Base-by-base conservation (phyloP, 1,140 invertebrate genomes). In the Venturia canescens region DNA sequence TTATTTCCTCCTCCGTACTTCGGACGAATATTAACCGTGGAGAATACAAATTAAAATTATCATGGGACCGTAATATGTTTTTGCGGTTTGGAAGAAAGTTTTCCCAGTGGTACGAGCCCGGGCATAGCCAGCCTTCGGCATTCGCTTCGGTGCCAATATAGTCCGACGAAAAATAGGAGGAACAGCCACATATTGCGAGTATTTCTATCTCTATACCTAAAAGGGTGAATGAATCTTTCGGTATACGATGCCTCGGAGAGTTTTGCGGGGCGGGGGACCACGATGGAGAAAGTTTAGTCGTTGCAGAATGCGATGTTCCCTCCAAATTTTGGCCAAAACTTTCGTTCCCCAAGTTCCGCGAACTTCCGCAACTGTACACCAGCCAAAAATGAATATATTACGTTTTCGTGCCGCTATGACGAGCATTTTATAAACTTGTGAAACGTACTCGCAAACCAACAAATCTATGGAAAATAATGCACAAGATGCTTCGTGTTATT, bases 301-400 rank as follows among this genome's bases (percentile, higher is more conserved):
- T 66, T 23, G 60, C 60, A 66, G 60, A 66, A 66, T 66, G 60
- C 21, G 60, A 66, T 27, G 60, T 23, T 66, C 27, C 60, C 21
- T 66, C 60, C 23, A 66, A 66, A 66, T 66, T 66, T 66, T 66
- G 13, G 60, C 23, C 60, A 27, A 66, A 66, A 66, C 23, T 66
- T 66, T 66, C 60, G 23, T 66, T 26, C 60, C 15, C 60, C 1
- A 66, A 66, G 13, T 66, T 27, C 4, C 5, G 26, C 53, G 18
- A 57, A 57, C 53, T 57, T 23, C 9, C 53, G 60, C 60, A 26
- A 66, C n/a, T 66, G 21, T 66, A 66, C 21, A 66, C 13, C 21
- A 9, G 23, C 60, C 1, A 66, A 15, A 26, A 23, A 26, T 23
- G 60, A 66, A 66, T 66, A 27, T 27, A 66, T 66, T 66, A 66